Conservation (phyloP, 2,797 vertebrate species). For the Sebastes iracundus region DNA sequence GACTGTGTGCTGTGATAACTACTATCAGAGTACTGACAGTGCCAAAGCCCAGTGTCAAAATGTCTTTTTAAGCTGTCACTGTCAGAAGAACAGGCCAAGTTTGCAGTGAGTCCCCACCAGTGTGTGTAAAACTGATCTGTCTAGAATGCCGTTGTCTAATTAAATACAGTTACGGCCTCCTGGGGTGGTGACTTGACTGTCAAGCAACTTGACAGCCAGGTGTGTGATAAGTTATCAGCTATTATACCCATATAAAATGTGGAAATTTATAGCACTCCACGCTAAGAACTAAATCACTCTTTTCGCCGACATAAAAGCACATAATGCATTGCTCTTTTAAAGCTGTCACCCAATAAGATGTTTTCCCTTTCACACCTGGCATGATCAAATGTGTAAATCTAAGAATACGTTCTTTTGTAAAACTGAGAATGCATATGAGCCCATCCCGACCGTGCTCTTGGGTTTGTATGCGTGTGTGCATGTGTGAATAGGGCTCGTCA, state of each 20-base stretch:
- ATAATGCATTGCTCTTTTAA: background rate
- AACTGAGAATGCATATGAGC: constrained; percentile 23
- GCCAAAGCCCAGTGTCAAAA: constrained; percentile 10
- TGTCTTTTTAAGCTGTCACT: constrained; percentile 8
- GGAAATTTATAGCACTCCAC: background rate
- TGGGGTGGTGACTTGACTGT: background rate
- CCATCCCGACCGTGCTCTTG: constrained; percentile 40
- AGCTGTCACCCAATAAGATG: background rate
- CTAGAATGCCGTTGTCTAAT: constrained; percentile 11
- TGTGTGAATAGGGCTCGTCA: constrained; percentile 46
- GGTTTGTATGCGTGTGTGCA: constrained; percentile 21
- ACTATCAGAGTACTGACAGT: background rate
- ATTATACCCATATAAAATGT: background rate
- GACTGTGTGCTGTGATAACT: background rate
- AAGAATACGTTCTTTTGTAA: background rate
- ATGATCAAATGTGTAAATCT: background rate
- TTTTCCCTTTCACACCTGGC: background rate
- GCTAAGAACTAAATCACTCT: background rate
- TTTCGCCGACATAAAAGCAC: background rate
- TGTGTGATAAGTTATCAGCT: constrained; percentile 8
- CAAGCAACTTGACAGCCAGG: background rate
- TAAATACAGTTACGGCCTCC: background rate
- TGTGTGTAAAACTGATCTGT: constrained; percentile 1
- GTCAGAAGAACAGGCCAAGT: background rate
- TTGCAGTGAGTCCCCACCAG: background rate